These are phyloP conservation scores for Cephus pygmeus DNA, from an alignment of 2,888 invertebrate species.

Conservation along the genomic window DNA sequence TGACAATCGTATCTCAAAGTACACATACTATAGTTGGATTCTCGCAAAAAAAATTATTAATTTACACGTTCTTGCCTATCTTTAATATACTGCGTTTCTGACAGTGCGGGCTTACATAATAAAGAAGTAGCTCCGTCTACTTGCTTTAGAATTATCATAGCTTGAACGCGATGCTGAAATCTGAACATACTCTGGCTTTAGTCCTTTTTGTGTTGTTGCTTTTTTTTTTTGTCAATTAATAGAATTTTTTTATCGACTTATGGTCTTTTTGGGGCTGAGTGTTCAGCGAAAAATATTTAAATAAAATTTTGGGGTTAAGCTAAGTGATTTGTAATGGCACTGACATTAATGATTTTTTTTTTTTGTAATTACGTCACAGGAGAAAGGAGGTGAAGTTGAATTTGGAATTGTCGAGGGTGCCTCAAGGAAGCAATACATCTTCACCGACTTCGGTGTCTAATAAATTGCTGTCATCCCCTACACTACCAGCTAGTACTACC, in stretches of 20 bases:
- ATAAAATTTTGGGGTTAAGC: neutral
- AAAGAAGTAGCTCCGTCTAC: neutral
- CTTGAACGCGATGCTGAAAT: neutral
- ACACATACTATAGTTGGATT: neutral
- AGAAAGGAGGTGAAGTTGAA: constrained; percentile 62
- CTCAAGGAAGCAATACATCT: constrained; percentile 57
- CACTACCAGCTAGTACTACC: constrained; percentile 65
- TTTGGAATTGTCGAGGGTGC: constrained; percentile 60
- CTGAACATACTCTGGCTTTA: neutral
- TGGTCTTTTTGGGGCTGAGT: neutral
- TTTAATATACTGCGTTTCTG: neutral
- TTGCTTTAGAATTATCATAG: neutral
- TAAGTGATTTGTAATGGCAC: neutral
- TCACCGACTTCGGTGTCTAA: constrained; percentile 56
- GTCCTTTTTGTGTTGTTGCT: neutral
- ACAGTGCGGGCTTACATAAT: neutral
- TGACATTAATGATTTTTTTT: neutral
- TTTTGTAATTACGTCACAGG: constrained; percentile 37
- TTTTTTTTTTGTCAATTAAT: neutral
- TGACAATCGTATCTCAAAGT: constrained; percentile 9
- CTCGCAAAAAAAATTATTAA: neutral
- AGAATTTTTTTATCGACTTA: neutral
- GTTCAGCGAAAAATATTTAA: neutral
- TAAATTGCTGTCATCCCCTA: constrained; percentile 55
- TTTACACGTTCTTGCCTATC: neutral